Base-by-base conservation (phyloP, 1,140 invertebrate genomes). In the Propsilocerus akamusi region DNA sequence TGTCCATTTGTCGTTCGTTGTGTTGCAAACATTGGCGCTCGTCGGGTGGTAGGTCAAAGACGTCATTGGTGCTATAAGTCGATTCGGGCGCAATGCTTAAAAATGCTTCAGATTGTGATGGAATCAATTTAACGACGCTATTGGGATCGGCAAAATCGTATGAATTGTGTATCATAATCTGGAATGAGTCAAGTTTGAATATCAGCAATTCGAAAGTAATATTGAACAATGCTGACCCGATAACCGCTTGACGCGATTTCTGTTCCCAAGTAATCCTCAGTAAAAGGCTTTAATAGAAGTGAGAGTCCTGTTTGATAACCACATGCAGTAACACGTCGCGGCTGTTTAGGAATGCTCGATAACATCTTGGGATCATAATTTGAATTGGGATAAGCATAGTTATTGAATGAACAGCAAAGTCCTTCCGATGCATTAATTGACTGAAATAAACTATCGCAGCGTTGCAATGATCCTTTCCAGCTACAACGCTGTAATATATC, bases 361-460 rank as follows among this genome's bases (percentile, higher is more conserved):
- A 47, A 24, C 2, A 25, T 25, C 14, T 47, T 47, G 3, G 10
- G 5, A 47, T 47, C 25, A 25, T 25, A 47, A 25, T 25, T 47
- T 47, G n/a, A 17, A 8, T n/a, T 41, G 11, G 34, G 34, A 41
- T 20, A 41, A 7, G 34, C 73, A 41, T 67, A 73, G 49, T 78
- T 80, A 57, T 81, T 81, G 52, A 80, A 81, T 2, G 73, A 69
- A 51, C 79, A 81, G 51, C 79, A 81, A 14, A 70, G 54, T 3
- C 72, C 74, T 47, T 76, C 62, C 4, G 71, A 56, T 0, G 75
- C 72, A 24, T 70, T 65, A 2, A 73, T 67, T 30, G 65, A 61
- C 41, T 72, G 61, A 56, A 82, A 82, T 2, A 80, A 54, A n/a
- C 63, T 62, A 8, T 71, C 66, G 50, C 80, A 83, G 3, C 69